Percentiles rank a stretch among this genome's conserved stretches.
phyloP scores from a whole-genome alignment of 2,797 vertebrate species.

The Gymnoscopelus microlampas region DNA sequence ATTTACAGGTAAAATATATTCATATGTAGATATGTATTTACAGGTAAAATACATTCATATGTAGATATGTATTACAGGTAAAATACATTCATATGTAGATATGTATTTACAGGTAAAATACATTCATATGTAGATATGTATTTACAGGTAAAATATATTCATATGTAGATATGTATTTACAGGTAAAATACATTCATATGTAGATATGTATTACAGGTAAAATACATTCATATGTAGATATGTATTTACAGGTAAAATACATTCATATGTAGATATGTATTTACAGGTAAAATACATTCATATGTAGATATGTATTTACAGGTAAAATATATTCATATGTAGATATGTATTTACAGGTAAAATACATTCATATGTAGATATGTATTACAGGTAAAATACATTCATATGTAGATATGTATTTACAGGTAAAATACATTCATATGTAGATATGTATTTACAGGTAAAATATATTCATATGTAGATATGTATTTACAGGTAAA shows the following conservation, averaged over 20 bases:
- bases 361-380: constrained; percentile 42
- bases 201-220: constrained; percentile 96
- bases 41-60: constrained; percentile 82
- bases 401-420: constrained; percentile 82
- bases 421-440: constrained; percentile 85
- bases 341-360: constrained; percentile 97
- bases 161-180: constrained; percentile 89
- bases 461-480: constrained; percentile 70
- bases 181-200: constrained; percentile 78
- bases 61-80: constrained; percentile 96
- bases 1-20: constrained; percentile 88
- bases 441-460: constrained; percentile 94
- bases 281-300: constrained; percentile 86
- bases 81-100: constrained; percentile 39
- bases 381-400: constrained; percentile 89
- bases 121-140: constrained; percentile 80
- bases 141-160: constrained; percentile 86
- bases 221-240: constrained; percentile 42
- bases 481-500: constrained; percentile 96
- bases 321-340: constrained; percentile 74
- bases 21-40: constrained; percentile 87
- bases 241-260: constrained; percentile 92
- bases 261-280: constrained; percentile 81
- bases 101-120: constrained; percentile 93
- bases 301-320: constrained; percentile 92